phyloP scores from a whole-genome alignment of 1,140 invertebrate genomes.

The Aplysia californica region DNA sequence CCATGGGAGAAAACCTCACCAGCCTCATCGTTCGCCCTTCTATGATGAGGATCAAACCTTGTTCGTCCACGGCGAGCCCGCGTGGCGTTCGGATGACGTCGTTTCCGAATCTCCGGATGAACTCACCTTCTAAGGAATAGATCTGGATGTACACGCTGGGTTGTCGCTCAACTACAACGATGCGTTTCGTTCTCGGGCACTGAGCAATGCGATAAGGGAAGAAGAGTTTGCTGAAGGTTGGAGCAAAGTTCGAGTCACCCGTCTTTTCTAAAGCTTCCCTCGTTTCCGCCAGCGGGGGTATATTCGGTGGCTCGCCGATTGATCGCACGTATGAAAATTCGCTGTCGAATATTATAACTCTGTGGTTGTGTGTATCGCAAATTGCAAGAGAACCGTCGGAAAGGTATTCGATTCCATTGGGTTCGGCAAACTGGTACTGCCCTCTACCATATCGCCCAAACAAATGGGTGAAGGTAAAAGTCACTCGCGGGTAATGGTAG shows the following conservation, averaged over 20 bases:
- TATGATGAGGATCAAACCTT: constrained; percentile 98
- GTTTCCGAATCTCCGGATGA: constrained; percentile 98
- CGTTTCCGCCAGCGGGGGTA: neutral
- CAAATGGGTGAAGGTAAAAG: neutral
- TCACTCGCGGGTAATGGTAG: neutral
- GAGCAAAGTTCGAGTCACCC: constrained; percentile 78
- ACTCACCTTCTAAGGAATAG: constrained; percentile 99
- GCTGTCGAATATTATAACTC: constrained; percentile 73
- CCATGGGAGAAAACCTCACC: constrained; percentile 97
- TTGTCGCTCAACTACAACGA: constrained; percentile 98
- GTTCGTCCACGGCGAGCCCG: constrained; percentile 93
- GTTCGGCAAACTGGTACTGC: constrained; percentile 95
- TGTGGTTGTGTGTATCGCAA: constrained; percentile 99
- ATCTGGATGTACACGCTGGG: constrained; percentile 98
- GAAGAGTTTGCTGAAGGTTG: constrained; percentile 93
- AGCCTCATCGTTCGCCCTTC: constrained; percentile 99
- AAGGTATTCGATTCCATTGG: constrained; percentile 98
- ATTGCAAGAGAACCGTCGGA: constrained; percentile 99
- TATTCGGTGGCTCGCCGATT: neutral
- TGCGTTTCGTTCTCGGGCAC: constrained; percentile 94
- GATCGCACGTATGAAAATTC: neutral
- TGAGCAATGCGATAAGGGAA: constrained; percentile 99
- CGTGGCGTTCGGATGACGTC: constrained; percentile 98
- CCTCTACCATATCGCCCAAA: constrained; percentile 98
- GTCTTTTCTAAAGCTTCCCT: neutral